A percentile compares a stretch with the other conserved stretches of the same genome.
Evolutionary conservation across 2,888 invertebrate species (phyloP).

Genomic region (Leptinotarsa juncta): DNA sequence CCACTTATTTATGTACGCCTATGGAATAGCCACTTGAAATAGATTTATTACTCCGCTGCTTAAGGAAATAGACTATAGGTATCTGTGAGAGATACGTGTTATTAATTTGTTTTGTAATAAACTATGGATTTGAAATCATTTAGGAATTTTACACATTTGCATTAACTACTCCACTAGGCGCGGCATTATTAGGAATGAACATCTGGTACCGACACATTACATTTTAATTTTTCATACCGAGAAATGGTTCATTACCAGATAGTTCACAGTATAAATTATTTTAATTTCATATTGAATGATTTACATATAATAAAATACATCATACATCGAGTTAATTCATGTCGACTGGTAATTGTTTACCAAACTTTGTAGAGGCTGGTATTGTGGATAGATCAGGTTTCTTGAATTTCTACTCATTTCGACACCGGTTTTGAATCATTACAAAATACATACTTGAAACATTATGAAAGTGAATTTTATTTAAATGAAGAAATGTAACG

Average conservation of each 20-base stretch:
- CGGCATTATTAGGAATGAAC: not conserved
- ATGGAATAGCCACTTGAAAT: no score
- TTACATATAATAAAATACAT: constrained; percentile 1
- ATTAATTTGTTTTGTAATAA: no score
- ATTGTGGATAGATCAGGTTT: not conserved
- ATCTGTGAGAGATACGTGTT: no score
- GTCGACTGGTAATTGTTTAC: not conserved
- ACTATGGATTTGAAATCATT: no score
- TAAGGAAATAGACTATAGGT: no score
- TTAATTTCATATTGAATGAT: not conserved
- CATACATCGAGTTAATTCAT: not conserved
- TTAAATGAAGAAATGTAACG: not conserved
- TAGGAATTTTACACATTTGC: no score
- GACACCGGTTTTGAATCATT: not conserved
- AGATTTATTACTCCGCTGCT: no score
- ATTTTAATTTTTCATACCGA: constrained; percentile 5
- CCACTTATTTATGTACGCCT: no score
- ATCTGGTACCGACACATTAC: constrained; percentile 4
- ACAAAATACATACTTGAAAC: not conserved
- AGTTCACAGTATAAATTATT: constrained; percentile 4
- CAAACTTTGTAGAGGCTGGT: not conserved
- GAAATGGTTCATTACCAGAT: constrained; percentile 1
- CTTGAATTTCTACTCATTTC: not conserved
- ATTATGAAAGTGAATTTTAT: constrained; percentile 1
- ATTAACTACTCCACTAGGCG: not conserved